Conservation (phyloP, 2,113 vertebrate species). For the Empidonax traillii region DNA sequence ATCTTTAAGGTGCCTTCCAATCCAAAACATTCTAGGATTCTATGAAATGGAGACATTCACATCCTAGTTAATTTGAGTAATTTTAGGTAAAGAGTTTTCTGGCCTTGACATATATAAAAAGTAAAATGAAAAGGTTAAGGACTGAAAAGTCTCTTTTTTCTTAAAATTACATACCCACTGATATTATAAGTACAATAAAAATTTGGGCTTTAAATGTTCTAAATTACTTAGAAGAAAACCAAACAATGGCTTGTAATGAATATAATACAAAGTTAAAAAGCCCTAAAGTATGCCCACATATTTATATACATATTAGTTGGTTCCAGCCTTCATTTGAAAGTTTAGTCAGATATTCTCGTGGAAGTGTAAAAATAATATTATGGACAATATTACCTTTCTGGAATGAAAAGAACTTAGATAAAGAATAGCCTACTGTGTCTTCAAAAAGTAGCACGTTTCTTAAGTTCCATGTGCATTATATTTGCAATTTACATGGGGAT, state of each 20-base stretch:
- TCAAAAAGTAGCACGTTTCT: conserved; percentile 42
- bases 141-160: background rate
- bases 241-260: background rate
- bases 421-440: conserved; percentile 50
- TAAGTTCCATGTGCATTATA: conserved; percentile 27
- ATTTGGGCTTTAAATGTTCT: background rate
- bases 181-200: background rate
- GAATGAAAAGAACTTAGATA: conserved; percentile 33
- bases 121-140: background rate
- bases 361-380: conserved; percentile 3
- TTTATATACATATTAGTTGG: background rate
- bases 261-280: conserved; percentile 25
- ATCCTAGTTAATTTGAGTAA: background rate
- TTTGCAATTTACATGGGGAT: conserved; percentile 72
- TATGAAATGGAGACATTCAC: background rate
- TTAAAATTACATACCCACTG: background rate
- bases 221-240: background rate
- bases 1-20: background rate
- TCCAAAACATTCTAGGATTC: background rate
- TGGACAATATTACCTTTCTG: background rate
- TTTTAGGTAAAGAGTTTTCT: background rate
- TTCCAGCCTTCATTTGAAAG: conserved; percentile 7
- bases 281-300: background rate
- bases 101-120: background rate
- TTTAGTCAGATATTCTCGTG: background rate